Percentiles rank a stretch among this genome's conserved stretches.
phyloP scores from a whole-genome alignment of 2,797 vertebrate species.

The Urophycis tenuis region DNA sequence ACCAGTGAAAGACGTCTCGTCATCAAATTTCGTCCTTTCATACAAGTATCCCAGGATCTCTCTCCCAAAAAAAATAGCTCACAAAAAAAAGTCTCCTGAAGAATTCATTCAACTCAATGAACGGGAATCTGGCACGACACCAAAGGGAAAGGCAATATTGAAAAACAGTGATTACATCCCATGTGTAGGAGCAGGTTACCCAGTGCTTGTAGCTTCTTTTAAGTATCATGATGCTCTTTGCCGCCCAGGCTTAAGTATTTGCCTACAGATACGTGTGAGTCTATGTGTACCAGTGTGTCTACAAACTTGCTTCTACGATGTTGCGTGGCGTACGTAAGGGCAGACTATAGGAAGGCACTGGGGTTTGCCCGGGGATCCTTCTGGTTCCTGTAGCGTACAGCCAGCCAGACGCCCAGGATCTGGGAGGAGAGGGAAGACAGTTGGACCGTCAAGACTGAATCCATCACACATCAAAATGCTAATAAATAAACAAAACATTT shows the following conservation, averaged over 20 bases:
- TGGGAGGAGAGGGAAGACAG: slow-evolving; percentile 41
- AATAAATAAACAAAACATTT: not conserved
- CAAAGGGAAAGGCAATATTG: slow-evolving; percentile 10
- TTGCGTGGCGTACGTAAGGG: slow-evolving; percentile 27
- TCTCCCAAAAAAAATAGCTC: not conserved
- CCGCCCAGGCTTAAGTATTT: slow-evolving; percentile 41
- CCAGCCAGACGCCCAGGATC: slow-evolving; percentile 91
- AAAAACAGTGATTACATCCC: slow-evolving; percentile 27
- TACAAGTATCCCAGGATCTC: slow-evolving; percentile 53
- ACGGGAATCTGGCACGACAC: slow-evolving; percentile 3
- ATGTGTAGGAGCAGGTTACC: slow-evolving; percentile 21
- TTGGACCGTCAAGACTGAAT: not conserved
- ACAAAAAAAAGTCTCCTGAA: slow-evolving; percentile 2
- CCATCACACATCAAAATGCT: no score
- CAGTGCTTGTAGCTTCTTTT: slow-evolving; percentile 34
- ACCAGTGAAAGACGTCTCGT: slow-evolving; percentile 18
- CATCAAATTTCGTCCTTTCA: slow-evolving; percentile 61
- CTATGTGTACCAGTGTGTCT: slow-evolving; percentile 55
- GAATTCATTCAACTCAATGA: slow-evolving; percentile 16
- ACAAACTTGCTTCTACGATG: slow-evolving; percentile 42
- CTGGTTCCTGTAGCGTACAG: slow-evolving; percentile 90
- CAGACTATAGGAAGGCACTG: slow-evolving; percentile 87
- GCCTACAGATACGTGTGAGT: slow-evolving; percentile 52
- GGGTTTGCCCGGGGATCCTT: slow-evolving; percentile 91
- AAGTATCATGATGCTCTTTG: slow-evolving; percentile 31